Evolutionary conservation across 2,113 vertebrate genomes (phyloP), one percentile per base, ranked within the genome.

Genomic region (Clinocottus analis): DNA sequence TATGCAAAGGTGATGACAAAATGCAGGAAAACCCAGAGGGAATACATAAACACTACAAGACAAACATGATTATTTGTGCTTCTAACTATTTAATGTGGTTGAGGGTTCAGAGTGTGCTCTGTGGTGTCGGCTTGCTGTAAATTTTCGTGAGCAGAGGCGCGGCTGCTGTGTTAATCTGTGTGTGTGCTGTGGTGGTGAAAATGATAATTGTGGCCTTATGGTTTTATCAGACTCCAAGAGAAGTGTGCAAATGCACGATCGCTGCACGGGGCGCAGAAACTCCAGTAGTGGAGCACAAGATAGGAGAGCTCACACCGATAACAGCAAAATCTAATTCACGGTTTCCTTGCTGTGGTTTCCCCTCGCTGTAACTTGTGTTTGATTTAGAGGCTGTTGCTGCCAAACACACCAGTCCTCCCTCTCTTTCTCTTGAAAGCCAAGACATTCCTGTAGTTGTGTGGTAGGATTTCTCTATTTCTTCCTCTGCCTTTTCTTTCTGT

Each of bases 301-400:
- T 74, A 70, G 69, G 51, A 76, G 75, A 76, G 64, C 55, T 27
- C 76, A 70, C 71, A 51, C 17, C 0, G 68, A 88, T 91, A 90
- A 81, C 12, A 68, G 79, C 71, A 79, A 87, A 89, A 88, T 91
- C 77, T 87, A 72, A 90, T 89, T 90, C 82, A 86, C 84, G 86
- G 61, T 86, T 91, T 92, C 74, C 79, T 61, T 69, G 75, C 77
- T 39, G 85, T 66, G 89, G 82, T 92, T 90, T 82, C 84, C 84
- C 51, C 39, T 83, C 23, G 27, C 76, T 77, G 60, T 4, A 71
- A 63, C 61, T 79, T 41, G 33, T 80, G 77, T 87, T 89, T 90
- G 90, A 90, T 92, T 92, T 90, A 84, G 77, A 66, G 71, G 79
- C 80, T 77, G 70, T 19, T 76, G 77, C 80, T 90, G 83, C 89